These are phyloP conservation scores for Drosophila nannoptera DNA, from an alignment of 1,140 invertebrate genomes.

Conservation along the genomic window DNA sequence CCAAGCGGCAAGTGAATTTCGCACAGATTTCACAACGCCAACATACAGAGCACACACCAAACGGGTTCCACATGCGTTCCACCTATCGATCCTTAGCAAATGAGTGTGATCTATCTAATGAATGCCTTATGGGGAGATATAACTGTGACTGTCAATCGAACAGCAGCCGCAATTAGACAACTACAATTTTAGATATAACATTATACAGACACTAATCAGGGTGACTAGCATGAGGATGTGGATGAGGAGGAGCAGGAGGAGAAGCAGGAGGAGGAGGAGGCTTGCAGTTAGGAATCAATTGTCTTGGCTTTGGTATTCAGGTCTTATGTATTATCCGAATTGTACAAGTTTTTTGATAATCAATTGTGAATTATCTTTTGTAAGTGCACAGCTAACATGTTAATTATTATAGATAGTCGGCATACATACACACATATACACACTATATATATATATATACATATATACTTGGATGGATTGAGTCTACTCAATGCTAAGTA, in stretches of 20 bases:
- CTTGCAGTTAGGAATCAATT: neutral
- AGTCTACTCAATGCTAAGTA: constrained; percentile 1
- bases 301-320: constrained; percentile 25
- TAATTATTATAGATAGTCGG: too few species aligned
- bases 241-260: too few species aligned
- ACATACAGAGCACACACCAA: neutral
- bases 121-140: constrained; percentile 42
- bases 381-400: constrained; percentile 33
- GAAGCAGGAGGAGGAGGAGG: too few species aligned
- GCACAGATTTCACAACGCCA: neutral
- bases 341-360: constrained; percentile 43
- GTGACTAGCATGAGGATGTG: neutral
- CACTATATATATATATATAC: neutral
- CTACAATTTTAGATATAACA: constrained; percentile 4
- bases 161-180: constrained; percentile 10
- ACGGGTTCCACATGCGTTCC: constrained; percentile 9
- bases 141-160: constrained; percentile 22
- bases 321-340: constrained; percentile 34
- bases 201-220: constrained; percentile 4
- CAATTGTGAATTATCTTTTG: constrained; percentile 32
- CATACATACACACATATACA: neutral
- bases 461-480: constrained; percentile 14
- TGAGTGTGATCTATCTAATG: constrained; percentile 46
- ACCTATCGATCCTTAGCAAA: constrained; percentile 25
- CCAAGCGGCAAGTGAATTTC: neutral